Evolutionary conservation across 2,797 vertebrate species (phyloP).

Genomic region (Podargus strigoides): DNA sequence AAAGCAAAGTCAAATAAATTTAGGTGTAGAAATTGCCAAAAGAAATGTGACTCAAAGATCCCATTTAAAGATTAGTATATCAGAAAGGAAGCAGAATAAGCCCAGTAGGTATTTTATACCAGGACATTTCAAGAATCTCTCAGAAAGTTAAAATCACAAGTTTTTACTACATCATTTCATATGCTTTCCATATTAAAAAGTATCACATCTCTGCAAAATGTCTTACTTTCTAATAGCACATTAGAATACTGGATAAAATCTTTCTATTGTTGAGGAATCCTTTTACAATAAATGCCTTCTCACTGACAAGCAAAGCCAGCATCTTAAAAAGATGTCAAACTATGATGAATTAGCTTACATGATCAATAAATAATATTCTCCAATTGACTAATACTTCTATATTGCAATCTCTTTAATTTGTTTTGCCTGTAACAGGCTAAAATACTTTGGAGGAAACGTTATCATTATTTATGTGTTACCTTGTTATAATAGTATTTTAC

Average conservation of each 20-base stretch:
- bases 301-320: neutral
- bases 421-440: neutral
- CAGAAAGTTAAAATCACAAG: neutral
- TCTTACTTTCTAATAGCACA: neutral
- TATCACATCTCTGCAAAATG: neutral
- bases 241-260: neutral
- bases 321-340: neutral
- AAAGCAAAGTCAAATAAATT: neutral
- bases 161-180: neutral
- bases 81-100: neutral
- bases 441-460: neutral
- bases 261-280: neutral
- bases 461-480: neutral
- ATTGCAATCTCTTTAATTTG: neutral
- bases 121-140: neutral
- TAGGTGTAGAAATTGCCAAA: neutral
- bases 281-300: neutral
- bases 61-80: neutral
- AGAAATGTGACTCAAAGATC: neutral
- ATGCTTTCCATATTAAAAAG: neutral
- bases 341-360: neutral
- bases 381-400: neutral
- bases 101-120: neutral
- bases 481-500: neutral
- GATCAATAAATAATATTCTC: neutral